Conservation (phyloP, 1,140 invertebrate species). For the Probaryconus sp. region DNA sequence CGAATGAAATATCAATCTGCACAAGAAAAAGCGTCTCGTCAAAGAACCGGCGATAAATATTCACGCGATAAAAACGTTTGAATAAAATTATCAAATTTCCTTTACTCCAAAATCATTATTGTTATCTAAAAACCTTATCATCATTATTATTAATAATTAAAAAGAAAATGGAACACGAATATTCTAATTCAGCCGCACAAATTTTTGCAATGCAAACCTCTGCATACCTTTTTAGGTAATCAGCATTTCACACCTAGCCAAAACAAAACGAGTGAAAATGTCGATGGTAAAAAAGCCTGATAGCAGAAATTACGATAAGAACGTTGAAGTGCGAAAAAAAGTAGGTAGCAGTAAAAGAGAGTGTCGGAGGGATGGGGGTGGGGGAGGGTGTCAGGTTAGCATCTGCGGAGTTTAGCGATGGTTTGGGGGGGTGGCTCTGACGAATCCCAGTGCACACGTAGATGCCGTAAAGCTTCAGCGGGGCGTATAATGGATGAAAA, state of each 20-base stretch:
- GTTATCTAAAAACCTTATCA: not conserved
- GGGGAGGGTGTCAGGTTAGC: conserved; percentile 29
- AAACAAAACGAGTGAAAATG: too few relatives aligned
- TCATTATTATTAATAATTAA: too few relatives aligned
- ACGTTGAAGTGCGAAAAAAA: conserved; percentile 8
- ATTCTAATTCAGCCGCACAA: too few relatives aligned
- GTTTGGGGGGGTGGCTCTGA: conserved; percentile 45
- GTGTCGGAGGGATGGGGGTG: not conserved
- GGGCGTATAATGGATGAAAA: conserved; percentile 63
- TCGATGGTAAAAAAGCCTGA: too few relatives aligned
- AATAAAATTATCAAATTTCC: not conserved
- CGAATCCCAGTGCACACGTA: conserved; percentile 60
- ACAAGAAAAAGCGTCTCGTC: conserved; percentile 21
- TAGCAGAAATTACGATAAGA: conserved; percentile 47
- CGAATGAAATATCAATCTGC: conserved; percentile 13
- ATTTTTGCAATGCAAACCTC: too few relatives aligned
- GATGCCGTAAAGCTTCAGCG: conserved; percentile 60
- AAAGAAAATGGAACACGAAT: too few relatives aligned
- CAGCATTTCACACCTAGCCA: too few relatives aligned
- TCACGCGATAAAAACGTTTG: too few relatives aligned
- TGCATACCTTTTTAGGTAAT: too few relatives aligned
- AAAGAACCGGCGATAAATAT: conserved; percentile 23
- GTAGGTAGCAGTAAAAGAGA: not conserved
- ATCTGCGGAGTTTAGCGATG: conserved; percentile 54
- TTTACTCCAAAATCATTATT: not conserved